Evolutionary conservation across 2,888 invertebrate genomes (phyloP), one percentile per base, ranked within the genome.

Genomic region (Drosophila eohydei): DNA sequence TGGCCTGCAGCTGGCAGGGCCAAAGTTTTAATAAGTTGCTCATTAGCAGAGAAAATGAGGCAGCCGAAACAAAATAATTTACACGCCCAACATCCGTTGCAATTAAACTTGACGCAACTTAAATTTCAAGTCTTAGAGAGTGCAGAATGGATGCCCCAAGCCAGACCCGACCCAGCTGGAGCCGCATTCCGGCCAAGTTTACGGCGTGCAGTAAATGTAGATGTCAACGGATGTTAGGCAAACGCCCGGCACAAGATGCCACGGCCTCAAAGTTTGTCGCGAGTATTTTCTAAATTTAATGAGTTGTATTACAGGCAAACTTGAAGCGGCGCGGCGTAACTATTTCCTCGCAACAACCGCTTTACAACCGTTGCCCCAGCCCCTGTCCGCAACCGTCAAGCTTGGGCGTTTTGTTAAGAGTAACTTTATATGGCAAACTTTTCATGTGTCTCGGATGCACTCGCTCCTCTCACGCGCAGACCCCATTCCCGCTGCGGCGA

Each of bases 251-350:
- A 58, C 58, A 78, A 78, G 77, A 66, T 77, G 59, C 57, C 52
- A 41, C 59, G 67, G 63, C 71, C 66, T 64, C 69, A 81, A 81
- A 74, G 71, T 75, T 86, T 71, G 69, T 80, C 75, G 78, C 80
- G 76, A 83, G 81, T 81, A 81, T 86, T 87, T 87, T 87, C 86
- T 83, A 83, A 86, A 86, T 86, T 86, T 86, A 86, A 86, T 86
- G 86, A 86, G 82, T 86, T 87, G 82, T 84, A 84, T 83, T 86
- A 87, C 83, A 77, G 48, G 61, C 71, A 72, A 77, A 74, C 79
- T 82, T 82, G 73, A 80, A 81, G 78, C 70, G 80, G 56, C 73
- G 76, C 66, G 68, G 61, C 69, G 58, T 60, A 66, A 66, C 77
- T 77, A 77, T 77, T 74, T 78, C 78, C 73, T 57, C 12, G 21